Evolutionary conservation across 2,888 invertebrate genomes (phyloP), one percentile per base, ranked within the genome.

Genomic region (Saturnia pavonia): DNA sequence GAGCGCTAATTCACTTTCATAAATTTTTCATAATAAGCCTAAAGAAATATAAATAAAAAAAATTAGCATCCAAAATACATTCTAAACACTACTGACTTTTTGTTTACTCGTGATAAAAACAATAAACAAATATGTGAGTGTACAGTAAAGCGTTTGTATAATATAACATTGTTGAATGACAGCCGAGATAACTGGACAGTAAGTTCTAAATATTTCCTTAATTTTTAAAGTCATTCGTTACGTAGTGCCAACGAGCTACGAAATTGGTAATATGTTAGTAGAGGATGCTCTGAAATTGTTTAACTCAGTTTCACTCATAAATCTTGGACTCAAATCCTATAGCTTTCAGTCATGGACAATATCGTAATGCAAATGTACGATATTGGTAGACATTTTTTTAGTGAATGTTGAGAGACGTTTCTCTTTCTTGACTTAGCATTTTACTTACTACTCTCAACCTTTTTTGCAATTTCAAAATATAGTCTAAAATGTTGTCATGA

Each of bases 221-320:
- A 92, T 91, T 90, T 87, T 88, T 80, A 83, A 89, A 90, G 76
- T 84, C 90, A 87, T 92, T 91, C 81, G 73, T 78, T 69, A 74
- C 73, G 70, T 71, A 70, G 25, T 19, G 22, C 70, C 78, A 43
- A 75, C n/a, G 76, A 82, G 73, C 27, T 76, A 73, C n/a, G 71
- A 80, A 82, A 34, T 34, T 34, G 34, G 34, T 34, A 34, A 4
- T 34, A 34, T 34, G 6, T 34, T 34, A 34, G 2, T n/a, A n/a
- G n/a, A n/a, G n/a, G 70, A 72, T 57, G 71, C 67, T 40, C 66
- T 60, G 34, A 22, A 25, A 57, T 57, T 57, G 25, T 25, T 12
- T 57, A 14, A 57, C 11, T 25, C 22, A 57, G 57, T 57, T 22
- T 9, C 12, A 57, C 57, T 11, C n/a, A 51, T n/a, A n/a, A n/a